Evolutionary conservation across 35 echinoderm and acorn worm species (phyloP).

Genomic region (Ophioderma brevispina): DNA sequence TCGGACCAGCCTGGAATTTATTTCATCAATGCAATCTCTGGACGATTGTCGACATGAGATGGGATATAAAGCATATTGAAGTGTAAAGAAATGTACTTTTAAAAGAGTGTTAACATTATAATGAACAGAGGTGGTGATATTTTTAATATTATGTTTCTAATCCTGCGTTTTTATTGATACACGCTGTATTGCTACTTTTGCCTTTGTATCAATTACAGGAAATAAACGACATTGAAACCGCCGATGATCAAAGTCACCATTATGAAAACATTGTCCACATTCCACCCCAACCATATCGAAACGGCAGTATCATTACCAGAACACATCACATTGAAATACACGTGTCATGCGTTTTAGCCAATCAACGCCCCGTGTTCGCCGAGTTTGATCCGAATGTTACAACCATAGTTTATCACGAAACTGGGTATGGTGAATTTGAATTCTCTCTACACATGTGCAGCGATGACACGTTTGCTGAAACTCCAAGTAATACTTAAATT

Average conservation of each 20-base stretch:
- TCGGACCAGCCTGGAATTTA: no score
- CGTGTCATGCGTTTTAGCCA: not conserved
- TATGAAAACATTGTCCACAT: slow-evolving; percentile 23
- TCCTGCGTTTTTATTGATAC: no score
- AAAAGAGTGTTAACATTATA: no score
- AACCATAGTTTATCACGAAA: slow-evolving; percentile 32
- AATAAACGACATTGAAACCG: not conserved
- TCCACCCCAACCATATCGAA: slow-evolving; percentile 15
- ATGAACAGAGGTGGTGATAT: no score
- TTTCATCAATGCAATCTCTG: no score
- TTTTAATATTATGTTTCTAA: no score
- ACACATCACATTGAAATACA: slow-evolving; percentile 29
- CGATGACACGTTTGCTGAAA: not conserved
- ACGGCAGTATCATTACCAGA: not conserved
- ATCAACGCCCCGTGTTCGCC: not conserved
- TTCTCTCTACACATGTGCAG: slow-evolving; percentile 15
- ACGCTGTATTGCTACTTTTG: not conserved
- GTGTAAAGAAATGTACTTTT: no score
- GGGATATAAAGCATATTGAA: no score
- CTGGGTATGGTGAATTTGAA: slow-evolving; percentile 13
- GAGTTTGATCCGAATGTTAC: slow-evolving; percentile 29
- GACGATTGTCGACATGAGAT: no score
- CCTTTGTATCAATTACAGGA: not conserved
- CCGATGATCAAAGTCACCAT: no score
- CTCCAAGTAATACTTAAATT: not conserved